These are phyloP conservation scores for Vanacampus margaritifer DNA, from an alignment of 2,113 vertebrate genomes.

Conservation along the genomic window DNA sequence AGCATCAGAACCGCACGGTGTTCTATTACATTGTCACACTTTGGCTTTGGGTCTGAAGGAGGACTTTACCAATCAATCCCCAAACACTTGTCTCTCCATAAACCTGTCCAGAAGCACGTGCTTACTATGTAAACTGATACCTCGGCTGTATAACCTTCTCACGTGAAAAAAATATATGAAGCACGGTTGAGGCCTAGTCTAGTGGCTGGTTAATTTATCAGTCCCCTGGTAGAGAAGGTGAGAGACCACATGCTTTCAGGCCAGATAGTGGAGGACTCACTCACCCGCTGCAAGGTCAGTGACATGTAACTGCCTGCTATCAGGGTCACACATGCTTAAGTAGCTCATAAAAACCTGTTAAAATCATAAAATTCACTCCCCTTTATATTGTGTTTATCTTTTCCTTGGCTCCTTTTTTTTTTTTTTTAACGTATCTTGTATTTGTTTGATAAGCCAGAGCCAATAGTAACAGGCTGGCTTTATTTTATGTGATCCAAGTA, in stretches of 20 bases:
- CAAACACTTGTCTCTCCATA: slow-evolving; percentile 46
- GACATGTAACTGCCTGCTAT: slow-evolving; percentile 58
- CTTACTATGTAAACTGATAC: slow-evolving; percentile 62
- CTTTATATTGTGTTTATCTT: slow-evolving; percentile 12
- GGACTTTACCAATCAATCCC: slow-evolving; percentile 59
- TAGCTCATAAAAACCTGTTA: slow-evolving; percentile 64
- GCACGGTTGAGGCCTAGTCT: slow-evolving; percentile 36
- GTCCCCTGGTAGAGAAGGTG: slow-evolving; percentile 33
- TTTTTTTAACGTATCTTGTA: slow-evolving; percentile 5
- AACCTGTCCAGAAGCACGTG: slow-evolving; percentile 51
- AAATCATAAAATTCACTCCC: slow-evolving; percentile 69
- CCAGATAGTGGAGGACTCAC: slow-evolving; percentile 21
- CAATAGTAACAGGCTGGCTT: not conserved
- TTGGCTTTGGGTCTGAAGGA: slow-evolving; percentile 29
- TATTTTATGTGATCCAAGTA: not conserved
- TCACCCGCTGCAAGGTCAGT: slow-evolving; percentile 37
- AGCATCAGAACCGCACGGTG: not conserved
- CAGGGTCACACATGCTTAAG: slow-evolving; percentile 59
- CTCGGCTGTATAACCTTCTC: slow-evolving; percentile 36
- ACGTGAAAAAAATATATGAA: slow-evolving; percentile 50
- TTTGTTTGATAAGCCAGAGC: slow-evolving; percentile 12
- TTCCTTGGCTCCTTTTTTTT: slow-evolving; percentile 4
- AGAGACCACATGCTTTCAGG: slow-evolving; percentile 42
- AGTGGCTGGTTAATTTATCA: slow-evolving; percentile 55
- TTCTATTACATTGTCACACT: slow-evolving; percentile 18